These are phyloP conservation scores for Tenthredo notha DNA, from an alignment of 2,888 invertebrate species.

Conservation along the genomic window DNA sequence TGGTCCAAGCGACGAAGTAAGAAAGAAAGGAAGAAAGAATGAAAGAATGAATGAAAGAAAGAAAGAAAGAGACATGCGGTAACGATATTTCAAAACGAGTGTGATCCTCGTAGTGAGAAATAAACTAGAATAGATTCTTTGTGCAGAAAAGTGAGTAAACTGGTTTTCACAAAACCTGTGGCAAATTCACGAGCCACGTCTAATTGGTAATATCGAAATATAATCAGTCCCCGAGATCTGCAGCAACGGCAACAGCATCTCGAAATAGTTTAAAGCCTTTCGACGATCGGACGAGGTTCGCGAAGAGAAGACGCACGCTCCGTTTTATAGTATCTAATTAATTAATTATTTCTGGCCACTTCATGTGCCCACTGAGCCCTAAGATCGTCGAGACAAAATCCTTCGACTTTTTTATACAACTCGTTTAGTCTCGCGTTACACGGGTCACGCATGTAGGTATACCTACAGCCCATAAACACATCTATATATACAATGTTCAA, in stretches of 20 bases:
- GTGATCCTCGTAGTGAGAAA: background rate
- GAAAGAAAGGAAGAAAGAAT: background rate
- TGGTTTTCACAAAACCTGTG: background rate
- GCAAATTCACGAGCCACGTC: background rate
- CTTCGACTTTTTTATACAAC: conserved; percentile 33
- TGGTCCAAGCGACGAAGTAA: conserved; percentile 6
- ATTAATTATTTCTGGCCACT: conserved; percentile 48
- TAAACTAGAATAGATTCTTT: background rate
- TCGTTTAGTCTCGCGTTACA: conserved; percentile 52
- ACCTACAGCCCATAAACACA: conserved; percentile 18
- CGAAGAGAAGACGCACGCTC: background rate
- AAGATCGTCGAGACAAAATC: conserved; percentile 50
- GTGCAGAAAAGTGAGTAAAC: background rate
- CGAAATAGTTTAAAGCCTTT: conserved; percentile 31
- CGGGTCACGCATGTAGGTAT: conserved; percentile 42
- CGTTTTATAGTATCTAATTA: conserved; percentile 46
- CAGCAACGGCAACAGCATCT: background rate
- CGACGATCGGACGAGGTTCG: background rate
- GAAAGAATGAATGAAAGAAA: background rate
- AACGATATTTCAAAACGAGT: background rate
- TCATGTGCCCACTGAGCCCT: conserved; percentile 50
- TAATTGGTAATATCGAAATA: conserved; percentile 44
- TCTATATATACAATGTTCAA: conserved; percentile 21
- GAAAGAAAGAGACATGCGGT: background rate
- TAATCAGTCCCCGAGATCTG: conserved; percentile 13